Percentiles rank a stretch among this genome's conserved stretches.
phyloP scores from a whole-genome alignment of 1,140 invertebrate species.

The Platyscapa corneri region DNA sequence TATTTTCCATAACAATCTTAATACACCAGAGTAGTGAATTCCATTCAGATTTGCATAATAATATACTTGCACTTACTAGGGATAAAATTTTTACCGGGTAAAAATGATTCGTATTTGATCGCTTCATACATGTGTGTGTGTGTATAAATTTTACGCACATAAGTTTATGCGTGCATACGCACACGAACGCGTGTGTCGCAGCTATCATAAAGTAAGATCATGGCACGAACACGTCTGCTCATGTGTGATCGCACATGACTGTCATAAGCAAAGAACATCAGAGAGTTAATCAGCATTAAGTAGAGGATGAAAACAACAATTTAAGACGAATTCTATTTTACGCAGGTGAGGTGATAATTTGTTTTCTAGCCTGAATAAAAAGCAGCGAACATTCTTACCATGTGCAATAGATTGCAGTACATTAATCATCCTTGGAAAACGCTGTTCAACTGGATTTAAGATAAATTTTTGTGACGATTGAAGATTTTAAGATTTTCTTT shows the following conservation, averaged over 20 bases:
- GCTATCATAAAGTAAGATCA: background rate
- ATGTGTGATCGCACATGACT: background rate
- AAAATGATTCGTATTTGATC: background rate
- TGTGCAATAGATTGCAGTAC: background rate
- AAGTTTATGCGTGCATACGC: no score
- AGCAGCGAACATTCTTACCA: background rate
- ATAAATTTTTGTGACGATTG: no score
- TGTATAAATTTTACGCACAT: no score
- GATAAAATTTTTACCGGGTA: background rate
- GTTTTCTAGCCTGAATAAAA: background rate
- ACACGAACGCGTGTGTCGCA: background rate
- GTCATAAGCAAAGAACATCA: background rate
- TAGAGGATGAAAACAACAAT: background rate
- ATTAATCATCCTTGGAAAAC: background rate
- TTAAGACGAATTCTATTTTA: background rate
- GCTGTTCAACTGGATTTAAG: no score
- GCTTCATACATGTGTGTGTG: background rate
- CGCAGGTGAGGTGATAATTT: background rate
- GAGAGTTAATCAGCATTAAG: background rate
- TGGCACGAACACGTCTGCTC: background rate
- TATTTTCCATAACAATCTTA: no score
- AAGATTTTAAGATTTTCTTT: no score
- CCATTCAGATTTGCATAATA: no score
- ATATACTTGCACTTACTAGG: background rate
- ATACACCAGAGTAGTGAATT: no score